phyloP scores from a whole-genome alignment of 2,797 vertebrate species.

The Vipera latastei region DNA sequence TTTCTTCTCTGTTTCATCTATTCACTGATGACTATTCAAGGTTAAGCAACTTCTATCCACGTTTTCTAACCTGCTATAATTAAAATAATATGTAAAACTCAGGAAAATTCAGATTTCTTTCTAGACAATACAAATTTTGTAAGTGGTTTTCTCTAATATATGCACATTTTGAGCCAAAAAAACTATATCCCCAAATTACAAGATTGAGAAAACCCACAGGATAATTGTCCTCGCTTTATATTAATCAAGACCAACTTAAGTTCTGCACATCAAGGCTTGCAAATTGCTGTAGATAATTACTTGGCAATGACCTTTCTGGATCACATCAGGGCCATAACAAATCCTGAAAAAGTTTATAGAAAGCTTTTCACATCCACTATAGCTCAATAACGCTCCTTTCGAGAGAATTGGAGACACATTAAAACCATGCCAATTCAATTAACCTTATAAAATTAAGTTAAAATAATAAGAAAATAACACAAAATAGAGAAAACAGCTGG shows the following conservation, averaged over 20 bases:
- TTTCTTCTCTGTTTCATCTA: neutral
- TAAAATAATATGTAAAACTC: neutral
- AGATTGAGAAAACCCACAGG: neutral
- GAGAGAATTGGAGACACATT: neutral
- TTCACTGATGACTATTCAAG: neutral
- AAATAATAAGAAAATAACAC: neutral
- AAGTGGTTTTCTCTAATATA: neutral
- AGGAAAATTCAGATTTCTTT: neutral
- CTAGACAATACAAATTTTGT: neutral
- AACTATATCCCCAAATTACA: neutral
- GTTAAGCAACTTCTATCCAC: neutral
- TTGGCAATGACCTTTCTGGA: neutral
- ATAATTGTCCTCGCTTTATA: neutral
- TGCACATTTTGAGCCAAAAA: neutral
- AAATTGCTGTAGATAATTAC: neutral
- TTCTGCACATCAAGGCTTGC: neutral
- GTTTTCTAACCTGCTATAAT: neutral
- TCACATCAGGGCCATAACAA: conserved; percentile 28
- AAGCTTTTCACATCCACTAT: neutral
- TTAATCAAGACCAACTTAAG: neutral
- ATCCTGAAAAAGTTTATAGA: neutral
- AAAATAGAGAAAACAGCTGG: neutral
- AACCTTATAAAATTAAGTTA: conserved; percentile 25
- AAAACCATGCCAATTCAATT: conserved; percentile 42
- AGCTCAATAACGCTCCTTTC: neutral